phyloP scores from a whole-genome alignment of 2,888 invertebrate species.

The Mystacides longicornis region DNA sequence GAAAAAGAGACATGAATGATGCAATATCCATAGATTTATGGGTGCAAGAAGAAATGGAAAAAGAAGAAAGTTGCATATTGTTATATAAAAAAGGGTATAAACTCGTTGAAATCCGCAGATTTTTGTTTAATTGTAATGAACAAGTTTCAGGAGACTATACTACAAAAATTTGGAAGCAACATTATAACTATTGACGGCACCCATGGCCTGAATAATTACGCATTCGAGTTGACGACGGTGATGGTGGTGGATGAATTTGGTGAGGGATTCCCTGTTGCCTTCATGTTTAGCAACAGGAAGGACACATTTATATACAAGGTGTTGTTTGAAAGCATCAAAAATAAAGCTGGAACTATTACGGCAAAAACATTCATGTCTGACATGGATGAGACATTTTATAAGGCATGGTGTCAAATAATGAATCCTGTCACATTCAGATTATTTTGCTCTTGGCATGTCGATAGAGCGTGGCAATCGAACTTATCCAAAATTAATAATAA shows the following conservation, averaged over 20 bases:
- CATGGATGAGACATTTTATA: conserved; percentile 6
- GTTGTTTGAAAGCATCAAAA: neutral
- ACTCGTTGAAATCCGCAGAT: neutral
- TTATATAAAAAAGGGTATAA: neutral
- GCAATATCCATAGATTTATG: conserved; percentile 1
- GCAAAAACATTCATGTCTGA: neutral
- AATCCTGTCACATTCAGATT: neutral
- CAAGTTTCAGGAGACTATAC: neutral
- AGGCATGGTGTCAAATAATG: conserved; percentile 2
- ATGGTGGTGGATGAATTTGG: conserved; percentile 5
- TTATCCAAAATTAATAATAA: neutral
- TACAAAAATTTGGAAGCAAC: conserved; percentile 1
- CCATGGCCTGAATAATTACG: conserved; percentile 2
- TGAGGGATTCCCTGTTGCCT: conserved; percentile 2
- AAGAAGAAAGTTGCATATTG: neutral
- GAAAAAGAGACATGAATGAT: neutral
- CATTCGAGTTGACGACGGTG: neutral
- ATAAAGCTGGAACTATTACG: neutral
- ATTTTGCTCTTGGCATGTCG: conserved; percentile 3
- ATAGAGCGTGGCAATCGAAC: conserved; percentile 2
- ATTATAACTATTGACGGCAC: conserved; percentile 1
- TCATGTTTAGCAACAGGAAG: conserved; percentile 1
- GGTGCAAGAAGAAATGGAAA: conserved; percentile 2
- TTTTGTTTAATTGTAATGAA: conserved; percentile 1
- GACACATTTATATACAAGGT: neutral